Base-by-base conservation (phyloP, 2,888 invertebrate genomes). In the Eristalis pertinax region DNA sequence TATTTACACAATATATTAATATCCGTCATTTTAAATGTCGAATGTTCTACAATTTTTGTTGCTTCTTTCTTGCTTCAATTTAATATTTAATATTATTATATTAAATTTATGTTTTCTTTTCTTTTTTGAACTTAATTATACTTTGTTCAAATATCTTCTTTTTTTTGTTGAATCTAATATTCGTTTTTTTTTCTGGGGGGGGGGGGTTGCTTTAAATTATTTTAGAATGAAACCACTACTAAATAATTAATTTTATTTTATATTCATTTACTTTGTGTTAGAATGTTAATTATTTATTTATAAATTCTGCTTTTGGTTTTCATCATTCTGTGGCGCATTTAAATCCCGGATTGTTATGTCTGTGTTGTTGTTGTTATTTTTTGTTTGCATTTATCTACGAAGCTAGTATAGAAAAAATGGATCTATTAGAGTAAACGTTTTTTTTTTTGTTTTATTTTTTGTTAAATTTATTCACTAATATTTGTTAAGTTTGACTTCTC, bases 251-350 rank as follows among this genome's bases (percentile, higher is more conserved):
- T 70, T 88, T 78, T 88, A 89, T 89, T 84, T 89, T 89, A 86
- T 86, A 90, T 77, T 82, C 83, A 85, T 88, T 89, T 78, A 80
- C 64, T 86, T 88, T 70, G 22, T 83, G 81, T 78, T 85, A 87
- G 69, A 80, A 73, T 83, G 73, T 85, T 89, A 79, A 81, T 43
- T 63, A 77, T 87, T 58, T 67, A 4, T 15, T 24, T 65, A 79
- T 81, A n/a, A 82, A 79, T 58, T 89, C 89, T 90, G 89, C 89
- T 89, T 32, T 80, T 90, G 89, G 90, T 77, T 5, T 68, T 69
- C 80, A 73, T 64, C 19, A 50, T 50, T 8, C 8, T 67, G 1
- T 77, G 24, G 65, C 90, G 83, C 74, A 56, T 64, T 58, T 78
- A 32, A 19, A 60, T 56, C 78, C 82, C 62, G 62, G 82, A 78